A percentile compares a stretch with the other conserved stretches of the same genome.
Evolutionary conservation across 2,113 vertebrate genomes (phyloP).

Genomic region (Pipra filicauda): DNA sequence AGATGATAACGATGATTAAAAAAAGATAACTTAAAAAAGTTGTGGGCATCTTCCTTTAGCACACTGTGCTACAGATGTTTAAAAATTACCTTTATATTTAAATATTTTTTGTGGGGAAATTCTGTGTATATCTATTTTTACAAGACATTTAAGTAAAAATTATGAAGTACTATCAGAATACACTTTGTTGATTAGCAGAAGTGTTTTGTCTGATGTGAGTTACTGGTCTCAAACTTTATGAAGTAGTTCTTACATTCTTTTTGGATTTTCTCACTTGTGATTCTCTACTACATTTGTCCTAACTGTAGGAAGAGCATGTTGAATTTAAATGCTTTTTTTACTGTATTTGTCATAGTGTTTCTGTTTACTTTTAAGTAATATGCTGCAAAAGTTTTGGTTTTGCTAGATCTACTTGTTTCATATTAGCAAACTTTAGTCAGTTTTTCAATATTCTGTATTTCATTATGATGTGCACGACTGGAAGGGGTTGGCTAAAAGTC

Average conservation of each 20-base stretch:
- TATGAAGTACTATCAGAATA: neutral
- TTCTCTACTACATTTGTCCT: neutral
- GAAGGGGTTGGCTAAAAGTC: neutral
- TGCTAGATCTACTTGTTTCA: neutral
- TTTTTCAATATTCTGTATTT: neutral
- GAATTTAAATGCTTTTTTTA: neutral
- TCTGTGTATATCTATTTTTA: neutral
- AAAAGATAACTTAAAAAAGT: neutral
- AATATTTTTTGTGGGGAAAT: neutral
- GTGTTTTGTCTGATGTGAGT: neutral
- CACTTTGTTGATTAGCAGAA: neutral
- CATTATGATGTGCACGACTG: neutral
- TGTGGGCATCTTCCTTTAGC: neutral
- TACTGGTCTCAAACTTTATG: neutral
- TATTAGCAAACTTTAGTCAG: neutral
- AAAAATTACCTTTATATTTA: neutral
- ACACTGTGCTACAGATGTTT: neutral
- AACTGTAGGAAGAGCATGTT: neutral
- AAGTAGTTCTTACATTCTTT: neutral
- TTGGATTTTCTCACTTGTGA: neutral
- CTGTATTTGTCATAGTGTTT: neutral
- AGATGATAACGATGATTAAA: neutral
- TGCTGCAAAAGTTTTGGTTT: neutral
- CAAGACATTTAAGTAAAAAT: neutral
- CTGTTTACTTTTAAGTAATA: neutral